Conservation (phyloP, 2,888 invertebrate genomes). For the Epistrophella euchroma region DNA sequence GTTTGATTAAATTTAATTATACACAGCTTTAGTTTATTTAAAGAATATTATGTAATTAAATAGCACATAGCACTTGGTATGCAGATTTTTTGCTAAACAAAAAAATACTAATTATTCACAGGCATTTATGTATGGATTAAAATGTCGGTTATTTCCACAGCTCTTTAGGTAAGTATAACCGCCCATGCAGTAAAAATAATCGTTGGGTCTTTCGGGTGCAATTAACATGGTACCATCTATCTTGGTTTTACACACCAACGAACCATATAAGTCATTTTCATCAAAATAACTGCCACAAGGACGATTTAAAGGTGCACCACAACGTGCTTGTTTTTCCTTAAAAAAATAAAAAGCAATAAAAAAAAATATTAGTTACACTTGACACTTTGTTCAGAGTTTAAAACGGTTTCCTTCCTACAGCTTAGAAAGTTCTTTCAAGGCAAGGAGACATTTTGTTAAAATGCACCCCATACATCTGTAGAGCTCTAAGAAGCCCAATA, state of each 20-base stretch:
- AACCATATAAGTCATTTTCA: conserved; percentile 78
- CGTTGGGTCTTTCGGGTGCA: conserved; percentile 80
- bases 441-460: too few species aligned
- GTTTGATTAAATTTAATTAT: too few species aligned
- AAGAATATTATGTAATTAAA: too few species aligned
- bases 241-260: conserved; percentile 79
- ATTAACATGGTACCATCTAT: conserved; percentile 79
- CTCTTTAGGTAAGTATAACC: conserved; percentile 75
- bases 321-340: not conserved
- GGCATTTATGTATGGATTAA: conserved; percentile 27
- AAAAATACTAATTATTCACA: conserved; percentile 26
- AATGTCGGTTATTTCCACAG: conserved; percentile 70
- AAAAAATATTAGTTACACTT: too few species aligned
- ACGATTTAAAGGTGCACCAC: conserved; percentile 28
- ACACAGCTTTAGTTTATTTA: too few species aligned
- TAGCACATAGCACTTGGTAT: too few species aligned
- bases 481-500: not conserved
- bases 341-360: not conserved
- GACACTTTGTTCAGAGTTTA: too few species aligned
- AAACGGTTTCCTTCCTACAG: too few species aligned
- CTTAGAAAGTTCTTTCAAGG: too few species aligned
- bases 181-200: conserved; percentile 80
- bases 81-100: too few species aligned
- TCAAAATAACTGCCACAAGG: conserved; percentile 62
- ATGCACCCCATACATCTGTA: too few species aligned